Evolutionary conservation across 2,888 invertebrate species (phyloP), one percentile per base, ranked within the genome.

Genomic region (Agrochola lota): DNA sequence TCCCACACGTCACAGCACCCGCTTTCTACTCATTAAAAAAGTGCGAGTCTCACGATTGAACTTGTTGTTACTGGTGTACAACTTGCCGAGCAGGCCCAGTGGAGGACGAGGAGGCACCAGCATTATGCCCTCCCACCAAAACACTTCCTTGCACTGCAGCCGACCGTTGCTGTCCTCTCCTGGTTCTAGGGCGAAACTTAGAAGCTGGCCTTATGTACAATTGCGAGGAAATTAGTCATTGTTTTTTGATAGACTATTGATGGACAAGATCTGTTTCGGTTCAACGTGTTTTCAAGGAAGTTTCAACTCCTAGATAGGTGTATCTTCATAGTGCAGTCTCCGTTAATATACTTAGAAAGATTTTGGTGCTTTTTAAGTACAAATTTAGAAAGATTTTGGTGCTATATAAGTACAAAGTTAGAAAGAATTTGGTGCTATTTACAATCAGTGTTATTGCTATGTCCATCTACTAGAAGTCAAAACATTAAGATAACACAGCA

Each of bases 101-200:
- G 97, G 97, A 0, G 97, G 97, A 35, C 98, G 96, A 2, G 97
- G 97, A 0, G 98, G 98, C 11, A 97, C 96, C 68, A 98, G 95
- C 93, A 97, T 97, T 74, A 98, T 96, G 35, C 98, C 98, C 78
- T 97, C 97, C 98, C 98, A 98, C 98, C 98, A 98, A 95, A 98
- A 98, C 78, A 97, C 95, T 91, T 98, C 98, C 92, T 97, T 97
- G 90, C 97, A 97, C 69, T 97, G 96, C 75, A 98, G 96, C 78
- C 97, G 97, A 6, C 97, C 97, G 71, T 92, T 93, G 59, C 81
- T 70, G 15, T 96, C 96, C 4, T 95, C 96, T 15, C 92, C 93
- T n/a, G 93, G 91, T 83, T 97, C 97, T 96, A 87, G 66, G 80
- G 68, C 15, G 60, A 85, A 79, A 88, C 63, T 85, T 85, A 89